Base-by-base conservation (phyloP, 2,888 invertebrate species). In the Netelia melanura region DNA sequence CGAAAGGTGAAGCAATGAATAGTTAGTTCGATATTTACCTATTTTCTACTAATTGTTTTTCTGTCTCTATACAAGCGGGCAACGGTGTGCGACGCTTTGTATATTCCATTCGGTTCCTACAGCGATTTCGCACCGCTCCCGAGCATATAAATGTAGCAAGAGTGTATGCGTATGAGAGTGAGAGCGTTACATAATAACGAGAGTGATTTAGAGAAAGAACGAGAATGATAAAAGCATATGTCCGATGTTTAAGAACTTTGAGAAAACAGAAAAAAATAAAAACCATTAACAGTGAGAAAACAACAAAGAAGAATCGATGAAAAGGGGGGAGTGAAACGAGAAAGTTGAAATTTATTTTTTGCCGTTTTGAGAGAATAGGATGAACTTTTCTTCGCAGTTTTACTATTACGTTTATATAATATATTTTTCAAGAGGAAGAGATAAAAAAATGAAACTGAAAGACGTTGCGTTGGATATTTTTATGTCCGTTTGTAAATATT, bases 61-160 rank as follows among this genome's bases (percentile, higher is more conserved):
- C 61, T 70, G 62, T 64, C 23, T 61, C 58, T 54, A n/a, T 17
- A 54, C 58, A 71, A 11, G 14, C 74, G 62, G 71, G 58, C 25
- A 62, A 77, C 68, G 61, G 68, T 71, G 74, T 75, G 76, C 67
- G 79, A 80, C 80, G 74, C 81, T 84, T 84, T 81, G 81, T 86
- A 86, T 81, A 89, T 89, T 89, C 89, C 90, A 90, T 87, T 90
- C 89, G 90, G 91, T 92, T 92, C 91, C 92, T 92, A 91, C 77
- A 86, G 74, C 70, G 83, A 85, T 81, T 68, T 23, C 70, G 80
- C 87, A 87, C 88, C 88, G 87, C 87, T 82, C 81, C 86, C 78
- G 64, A 81, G 58, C 48, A 56, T 17, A 14, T 65, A 14, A 52
- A 54, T 54, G 52, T 23, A 43, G 61, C 43, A 62, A 62, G 11